Evolutionary conservation across 2,888 invertebrate genomes (phyloP).

Genomic region (Idaea biselata): DNA sequence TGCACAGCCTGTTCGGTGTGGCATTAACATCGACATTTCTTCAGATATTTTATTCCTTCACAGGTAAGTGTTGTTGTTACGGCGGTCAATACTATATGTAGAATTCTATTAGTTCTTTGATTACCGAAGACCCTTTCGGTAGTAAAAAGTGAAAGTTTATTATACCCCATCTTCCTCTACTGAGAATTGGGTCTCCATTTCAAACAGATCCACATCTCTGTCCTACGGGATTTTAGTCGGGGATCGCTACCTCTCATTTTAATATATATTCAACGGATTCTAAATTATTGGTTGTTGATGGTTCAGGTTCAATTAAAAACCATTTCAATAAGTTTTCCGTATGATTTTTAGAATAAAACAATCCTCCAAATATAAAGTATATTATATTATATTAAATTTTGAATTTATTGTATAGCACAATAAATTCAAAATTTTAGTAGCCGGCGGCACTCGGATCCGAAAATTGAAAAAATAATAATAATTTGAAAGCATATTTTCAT

Average conservation of each 20-base stretch:
- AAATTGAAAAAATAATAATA: too few species aligned
- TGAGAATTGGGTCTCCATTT: slow-evolving; percentile 1
- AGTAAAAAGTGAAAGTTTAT: background rate
- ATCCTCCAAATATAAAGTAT: too few species aligned
- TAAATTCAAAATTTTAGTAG: too few species aligned
- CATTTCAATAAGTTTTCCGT: background rate
- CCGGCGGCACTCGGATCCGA: too few species aligned
- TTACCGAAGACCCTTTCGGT: background rate
- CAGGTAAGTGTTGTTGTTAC: slow-evolving; percentile 47
- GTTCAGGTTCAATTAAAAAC: background rate
- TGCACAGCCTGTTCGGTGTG: slow-evolving; percentile 68
- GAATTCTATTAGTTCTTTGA: slow-evolving; percentile 1
- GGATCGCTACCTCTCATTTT: background rate
- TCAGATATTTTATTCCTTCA: slow-evolving; percentile 64
- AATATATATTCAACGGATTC: background rate
- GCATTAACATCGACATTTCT: slow-evolving; percentile 68
- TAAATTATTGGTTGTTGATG: background rate
- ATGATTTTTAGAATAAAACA: background rate
- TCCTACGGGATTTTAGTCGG: background rate
- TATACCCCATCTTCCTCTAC: background rate
- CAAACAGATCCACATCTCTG: background rate
- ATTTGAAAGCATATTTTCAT: too few species aligned
- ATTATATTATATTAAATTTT: too few species aligned
- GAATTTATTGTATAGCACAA: too few species aligned
- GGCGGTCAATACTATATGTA: background rate